phyloP scores from a whole-genome alignment of 2,888 invertebrate genomes.

The Adineta ricciae region DNA sequence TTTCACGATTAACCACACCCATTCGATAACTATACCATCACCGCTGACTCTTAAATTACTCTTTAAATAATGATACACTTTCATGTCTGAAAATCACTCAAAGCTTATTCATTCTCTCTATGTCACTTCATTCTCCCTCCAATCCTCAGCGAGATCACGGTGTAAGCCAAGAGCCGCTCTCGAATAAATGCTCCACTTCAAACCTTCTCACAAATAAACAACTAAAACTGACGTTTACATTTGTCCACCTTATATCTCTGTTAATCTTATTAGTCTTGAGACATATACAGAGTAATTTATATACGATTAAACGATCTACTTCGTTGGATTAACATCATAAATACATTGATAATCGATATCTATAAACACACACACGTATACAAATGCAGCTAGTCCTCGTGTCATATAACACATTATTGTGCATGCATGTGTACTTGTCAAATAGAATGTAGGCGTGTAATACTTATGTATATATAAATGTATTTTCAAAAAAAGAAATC shows the following conservation, averaged over 20 bases:
- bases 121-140: no score
- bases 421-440: not conserved
- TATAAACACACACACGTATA: not conserved
- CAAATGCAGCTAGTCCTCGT: not conserved
- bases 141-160: no score
- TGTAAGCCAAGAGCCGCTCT: no score
- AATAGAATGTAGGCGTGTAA: constrained; percentile 5
- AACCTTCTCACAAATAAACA: no score
- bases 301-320: not conserved
- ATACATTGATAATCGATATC: not conserved
- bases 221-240: not conserved
- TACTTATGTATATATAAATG: not conserved
- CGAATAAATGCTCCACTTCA: no score
- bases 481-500: not conserved
- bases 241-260: not conserved
- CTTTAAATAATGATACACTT: no score
- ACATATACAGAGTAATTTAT: not conserved
- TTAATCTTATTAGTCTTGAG: not conserved
- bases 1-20: no score
- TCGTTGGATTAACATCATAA: not conserved
- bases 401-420: not conserved
- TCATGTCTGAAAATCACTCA: no score
- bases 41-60: no score
- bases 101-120: no score
- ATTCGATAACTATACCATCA: no score